These are phyloP conservation scores for Pelvicachromis taeniatus DNA, from an alignment of 2,113 vertebrate species.

Conservation along the genomic window DNA sequence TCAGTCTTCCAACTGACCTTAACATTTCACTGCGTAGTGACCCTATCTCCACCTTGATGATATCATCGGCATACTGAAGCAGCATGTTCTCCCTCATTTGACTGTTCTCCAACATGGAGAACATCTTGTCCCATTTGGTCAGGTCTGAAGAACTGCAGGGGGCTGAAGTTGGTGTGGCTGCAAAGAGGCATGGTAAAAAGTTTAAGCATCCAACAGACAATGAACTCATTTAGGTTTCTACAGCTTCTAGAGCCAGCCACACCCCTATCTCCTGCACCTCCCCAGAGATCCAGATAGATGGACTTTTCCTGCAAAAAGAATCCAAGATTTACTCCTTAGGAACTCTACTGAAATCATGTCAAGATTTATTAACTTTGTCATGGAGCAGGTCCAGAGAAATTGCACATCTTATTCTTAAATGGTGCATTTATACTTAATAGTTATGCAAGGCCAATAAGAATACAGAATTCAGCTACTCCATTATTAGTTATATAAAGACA, in stretches of 20 bases:
- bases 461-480: not conserved
- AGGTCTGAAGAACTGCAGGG: constrained; percentile 79
- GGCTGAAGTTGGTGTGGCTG: constrained; percentile 39
- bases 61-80: constrained; percentile 81
- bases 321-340: not conserved
- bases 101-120: constrained; percentile 94
- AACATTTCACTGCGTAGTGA: constrained; percentile 77
- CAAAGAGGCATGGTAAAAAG: not conserved
- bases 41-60: constrained; percentile 81
- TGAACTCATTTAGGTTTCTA: not conserved
- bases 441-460: not conserved
- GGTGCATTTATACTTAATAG: not conserved
- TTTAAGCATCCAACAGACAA: not conserved
- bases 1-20: constrained; percentile 51
- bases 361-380: not conserved
- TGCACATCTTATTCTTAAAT: not conserved
- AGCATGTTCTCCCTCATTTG: constrained; percentile 95
- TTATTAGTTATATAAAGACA: not conserved
- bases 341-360: not conserved
- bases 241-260: not conserved
- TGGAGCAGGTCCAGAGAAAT: not conserved
- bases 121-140: constrained; percentile 93
- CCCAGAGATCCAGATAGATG: not conserved
- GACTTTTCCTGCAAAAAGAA: not conserved
- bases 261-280: not conserved